A percentile compares a stretch with the other conserved stretches of the same genome.
Evolutionary conservation across 2,888 invertebrate species (phyloP).

Genomic region (Brachyptera putata): DNA sequence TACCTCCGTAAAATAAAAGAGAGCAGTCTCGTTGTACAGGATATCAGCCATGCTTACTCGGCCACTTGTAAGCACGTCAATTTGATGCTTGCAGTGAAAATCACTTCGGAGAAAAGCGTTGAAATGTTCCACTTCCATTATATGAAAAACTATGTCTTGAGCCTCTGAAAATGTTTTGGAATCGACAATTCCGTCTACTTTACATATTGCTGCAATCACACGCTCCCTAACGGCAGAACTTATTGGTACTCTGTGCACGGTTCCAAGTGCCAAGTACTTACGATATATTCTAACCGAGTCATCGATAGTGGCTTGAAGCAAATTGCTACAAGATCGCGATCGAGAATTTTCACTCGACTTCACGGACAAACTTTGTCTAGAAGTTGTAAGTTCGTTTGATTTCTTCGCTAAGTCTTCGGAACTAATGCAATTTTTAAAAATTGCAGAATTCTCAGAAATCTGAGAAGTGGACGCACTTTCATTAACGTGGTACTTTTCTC

Average conservation of each 20-base stretch:
- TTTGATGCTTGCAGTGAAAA: conserved; percentile 87
- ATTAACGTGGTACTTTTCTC: no score
- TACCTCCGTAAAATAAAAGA: conserved; percentile 92
- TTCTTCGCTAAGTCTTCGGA: not conserved
- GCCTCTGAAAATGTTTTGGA: conserved; percentile 69
- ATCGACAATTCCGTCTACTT: conserved; percentile 60
- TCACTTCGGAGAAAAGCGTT: conserved; percentile 79
- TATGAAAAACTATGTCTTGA: conserved; percentile 61
- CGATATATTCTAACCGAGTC: conserved; percentile 70
- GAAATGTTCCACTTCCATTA: conserved; percentile 71
- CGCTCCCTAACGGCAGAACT: conserved; percentile 55
- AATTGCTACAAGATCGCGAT: not conserved
- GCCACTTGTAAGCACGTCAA: conserved; percentile 81
- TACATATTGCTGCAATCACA: conserved; percentile 63
- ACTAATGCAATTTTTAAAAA: no score
- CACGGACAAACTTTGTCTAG: not conserved
- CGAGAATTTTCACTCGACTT: not conserved
- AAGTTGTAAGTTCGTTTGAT: not conserved
- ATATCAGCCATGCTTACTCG: conserved; percentile 80
- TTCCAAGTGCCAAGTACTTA: conserved; percentile 69
- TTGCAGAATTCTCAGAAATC: no score
- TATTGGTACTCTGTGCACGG: conserved; percentile 56
- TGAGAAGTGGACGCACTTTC: not conserved
- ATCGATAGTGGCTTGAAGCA: conserved; percentile 40
- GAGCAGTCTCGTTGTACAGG: conserved; percentile 81